Conservation (phyloP, 1,140 invertebrate genomes). For the Rhynchophorus ferrugineus region DNA sequence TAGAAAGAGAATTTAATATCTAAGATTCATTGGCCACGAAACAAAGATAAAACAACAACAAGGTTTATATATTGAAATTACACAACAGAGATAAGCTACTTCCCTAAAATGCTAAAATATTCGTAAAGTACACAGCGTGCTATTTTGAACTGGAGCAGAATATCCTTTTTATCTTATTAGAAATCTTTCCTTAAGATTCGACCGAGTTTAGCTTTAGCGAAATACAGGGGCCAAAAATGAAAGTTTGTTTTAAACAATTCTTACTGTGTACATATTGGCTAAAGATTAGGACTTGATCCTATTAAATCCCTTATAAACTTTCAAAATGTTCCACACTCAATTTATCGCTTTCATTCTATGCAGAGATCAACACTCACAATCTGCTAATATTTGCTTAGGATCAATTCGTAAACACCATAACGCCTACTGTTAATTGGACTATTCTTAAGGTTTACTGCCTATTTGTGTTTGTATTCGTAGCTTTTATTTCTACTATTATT, state of each 20-base stretch:
- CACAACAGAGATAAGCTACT: not conserved
- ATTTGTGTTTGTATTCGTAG: not conserved
- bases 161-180: not conserved
- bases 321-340: conserved; percentile 17
- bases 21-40: too few species aligned
- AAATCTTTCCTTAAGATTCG: not conserved
- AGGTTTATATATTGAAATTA: not conserved
- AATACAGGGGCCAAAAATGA: conserved; percentile 8
- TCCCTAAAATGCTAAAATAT: too few species aligned
- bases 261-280: conserved; percentile 16
- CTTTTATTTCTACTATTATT: too few species aligned
- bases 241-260: conserved; percentile 17
- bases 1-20: too few species aligned
- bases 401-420: conserved; percentile 21
- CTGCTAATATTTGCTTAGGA: conserved; percentile 27
- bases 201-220: not conserved
- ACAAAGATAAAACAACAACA: too few species aligned
- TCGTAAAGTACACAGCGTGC: not conserved
- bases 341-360: conserved; percentile 23
- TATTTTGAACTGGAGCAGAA: not conserved
- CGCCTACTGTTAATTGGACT: conserved; percentile 6
- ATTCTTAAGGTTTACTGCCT: not conserved
- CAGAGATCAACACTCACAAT: conserved; percentile 24
- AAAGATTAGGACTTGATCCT: conserved; percentile 18
- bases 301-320: conserved; percentile 22